Evolutionary conservation across 2,113 vertebrate genomes (phyloP).

Genomic region (Ciconia stormi): DNA sequence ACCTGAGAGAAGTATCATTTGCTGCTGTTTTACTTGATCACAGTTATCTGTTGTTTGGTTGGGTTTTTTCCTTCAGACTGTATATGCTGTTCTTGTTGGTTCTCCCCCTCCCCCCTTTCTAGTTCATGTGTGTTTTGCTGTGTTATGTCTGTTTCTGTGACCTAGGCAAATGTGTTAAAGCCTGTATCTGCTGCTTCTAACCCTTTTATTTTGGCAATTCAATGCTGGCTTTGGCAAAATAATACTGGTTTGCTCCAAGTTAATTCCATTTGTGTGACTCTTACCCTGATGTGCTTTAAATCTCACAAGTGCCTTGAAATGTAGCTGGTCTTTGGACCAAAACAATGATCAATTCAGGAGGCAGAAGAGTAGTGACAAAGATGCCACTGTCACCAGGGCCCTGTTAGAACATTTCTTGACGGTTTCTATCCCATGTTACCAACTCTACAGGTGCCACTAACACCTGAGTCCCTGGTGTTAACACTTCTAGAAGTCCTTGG

Average conservation of each 20-base stretch:
- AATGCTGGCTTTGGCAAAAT: background rate
- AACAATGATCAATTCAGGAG: background rate
- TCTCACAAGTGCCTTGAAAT: background rate
- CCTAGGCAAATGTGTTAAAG: background rate
- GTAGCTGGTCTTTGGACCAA: background rate
- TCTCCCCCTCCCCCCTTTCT: fast-evolving
- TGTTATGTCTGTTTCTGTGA: background rate
- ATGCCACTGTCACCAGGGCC: background rate
- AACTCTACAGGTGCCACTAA: background rate
- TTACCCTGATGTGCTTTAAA: background rate
- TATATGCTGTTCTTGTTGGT: background rate
- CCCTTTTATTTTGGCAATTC: background rate
- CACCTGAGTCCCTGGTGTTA: background rate
- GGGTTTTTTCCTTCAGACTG: background rate
- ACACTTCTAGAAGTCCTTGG: background rate
- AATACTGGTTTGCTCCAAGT: background rate
- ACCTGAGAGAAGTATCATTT: background rate
- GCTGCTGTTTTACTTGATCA: background rate
- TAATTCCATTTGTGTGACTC: background rate
- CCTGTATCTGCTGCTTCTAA: background rate
- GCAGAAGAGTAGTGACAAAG: background rate
- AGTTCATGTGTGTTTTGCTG: background rate
- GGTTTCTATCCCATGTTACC: background rate
- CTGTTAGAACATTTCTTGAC: background rate
- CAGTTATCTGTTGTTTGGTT: background rate